These are phyloP conservation scores for Tetraodon nigroviridis DNA, from an alignment of 2,113 vertebrate species.

Conservation along the genomic window DNA sequence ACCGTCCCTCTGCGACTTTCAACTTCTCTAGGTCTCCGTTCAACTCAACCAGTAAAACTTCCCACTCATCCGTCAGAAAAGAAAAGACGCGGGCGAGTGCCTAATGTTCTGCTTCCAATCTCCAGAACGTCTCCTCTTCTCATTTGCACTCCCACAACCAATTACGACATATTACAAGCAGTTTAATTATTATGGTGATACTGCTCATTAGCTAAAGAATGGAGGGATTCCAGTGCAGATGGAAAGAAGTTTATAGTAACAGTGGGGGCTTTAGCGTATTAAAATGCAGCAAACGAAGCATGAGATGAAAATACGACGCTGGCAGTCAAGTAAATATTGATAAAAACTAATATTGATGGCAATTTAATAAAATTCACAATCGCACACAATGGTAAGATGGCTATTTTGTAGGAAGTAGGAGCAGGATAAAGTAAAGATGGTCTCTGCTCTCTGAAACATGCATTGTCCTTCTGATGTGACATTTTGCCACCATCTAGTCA, in stretches of 20 bases:
- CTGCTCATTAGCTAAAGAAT: constrained; percentile 57
- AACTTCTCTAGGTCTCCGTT: background rate
- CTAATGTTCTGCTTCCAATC: constrained; percentile 23
- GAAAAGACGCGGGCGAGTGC: constrained; percentile 14
- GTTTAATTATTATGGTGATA: constrained; percentile 55
- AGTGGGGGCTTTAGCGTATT: constrained; percentile 30
- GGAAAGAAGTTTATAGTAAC: background rate
- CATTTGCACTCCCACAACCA: constrained; percentile 43
- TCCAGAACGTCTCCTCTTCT: constrained; percentile 34
- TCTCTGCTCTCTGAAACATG: constrained; percentile 29
- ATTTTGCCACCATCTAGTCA: constrained; percentile 36
- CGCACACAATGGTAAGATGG: constrained; percentile 18
- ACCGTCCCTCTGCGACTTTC: background rate
- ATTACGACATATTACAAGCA: constrained; percentile 54
- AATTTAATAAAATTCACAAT: constrained; percentile 23
- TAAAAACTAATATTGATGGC: constrained; percentile 22
- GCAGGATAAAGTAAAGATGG: no score
- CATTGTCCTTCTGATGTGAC: constrained; percentile 40
- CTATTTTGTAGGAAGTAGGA: constrained; percentile 6
- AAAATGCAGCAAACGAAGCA: constrained; percentile 44
- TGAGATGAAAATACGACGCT: constrained; percentile 28
- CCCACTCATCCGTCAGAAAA: background rate
- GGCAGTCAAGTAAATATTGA: constrained; percentile 40
- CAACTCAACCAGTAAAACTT: constrained; percentile 22
- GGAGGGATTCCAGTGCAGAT: constrained; percentile 8